Base-by-base conservation (phyloP, 2,113 vertebrate genomes). In the Excalfactoria chinensis region DNA sequence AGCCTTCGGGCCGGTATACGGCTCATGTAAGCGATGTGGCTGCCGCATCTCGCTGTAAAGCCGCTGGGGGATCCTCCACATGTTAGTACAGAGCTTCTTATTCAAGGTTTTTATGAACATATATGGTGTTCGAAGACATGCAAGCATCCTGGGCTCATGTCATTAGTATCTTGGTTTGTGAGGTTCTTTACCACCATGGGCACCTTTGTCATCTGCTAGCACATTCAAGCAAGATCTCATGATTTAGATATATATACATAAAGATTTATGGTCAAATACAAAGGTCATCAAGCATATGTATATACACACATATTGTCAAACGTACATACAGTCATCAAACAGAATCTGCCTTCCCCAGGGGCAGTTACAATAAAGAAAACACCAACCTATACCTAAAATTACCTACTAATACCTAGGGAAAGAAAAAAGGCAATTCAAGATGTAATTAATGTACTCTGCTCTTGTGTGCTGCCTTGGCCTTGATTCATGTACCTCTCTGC, bases 401-500 rank as follows among this genome's bases (percentile, higher is more conserved):
- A 43, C 10, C 11, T 40, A 22, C 10, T 82, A 13, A 28, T 28
- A n/a, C 35, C 19, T 59, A 6, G 8, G 20, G 34, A 21, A 17
- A 58, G 19, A 32, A 43, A 71, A 66, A n/a, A 2, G 3, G 6
- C 21, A 14, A 30, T 22, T 68, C 11, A 68, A 82, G 20, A 6
- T 70, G 32, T 63, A 62, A 49, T 77, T 16, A 37, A 46, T 18
- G 12, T 41, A 0, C 44, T 76, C 17, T 66, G 22, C 22, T 55
- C 28, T 35, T 59, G 6, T 7, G 8, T 41, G 10, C 6, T 75
- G 35, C 0, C n/a, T 48, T 48, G 53, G n/a, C 40, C 25, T 48
- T 18, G 53, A 5, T 0, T 13, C 70, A 30, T n/a, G 53, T 12
- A 30, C 1, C 0, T 3, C 62, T 84, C n/a, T 70, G 44, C 51